Evolutionary conservation across 2,113 vertebrate genomes (phyloP).

Genomic region (Cottus gobio): DNA sequence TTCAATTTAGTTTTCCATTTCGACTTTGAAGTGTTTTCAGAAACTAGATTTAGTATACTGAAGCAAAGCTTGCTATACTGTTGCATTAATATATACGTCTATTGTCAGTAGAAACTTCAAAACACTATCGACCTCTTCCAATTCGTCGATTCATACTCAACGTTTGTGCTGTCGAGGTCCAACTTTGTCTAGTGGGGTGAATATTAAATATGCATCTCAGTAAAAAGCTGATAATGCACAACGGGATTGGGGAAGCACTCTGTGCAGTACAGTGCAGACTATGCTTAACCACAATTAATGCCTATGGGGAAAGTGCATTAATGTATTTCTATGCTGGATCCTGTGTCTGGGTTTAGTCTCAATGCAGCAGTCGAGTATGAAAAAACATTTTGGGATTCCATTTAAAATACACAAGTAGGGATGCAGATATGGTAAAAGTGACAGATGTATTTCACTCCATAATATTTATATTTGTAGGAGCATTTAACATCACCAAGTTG

Average conservation of each 20-base stretch:
- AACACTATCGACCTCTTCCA: background rate
- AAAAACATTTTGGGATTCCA: background rate
- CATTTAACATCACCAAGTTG: background rate
- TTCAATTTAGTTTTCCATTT: background rate
- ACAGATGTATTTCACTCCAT: background rate
- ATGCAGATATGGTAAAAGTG: background rate
- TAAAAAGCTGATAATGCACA: conserved; percentile 66
- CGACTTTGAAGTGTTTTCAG: too few relatives aligned
- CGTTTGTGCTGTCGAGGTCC: conserved; percentile 16
- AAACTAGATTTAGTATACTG: background rate
- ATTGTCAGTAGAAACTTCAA: background rate
- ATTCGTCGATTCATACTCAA: background rate
- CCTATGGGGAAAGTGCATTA: conserved; percentile 56
- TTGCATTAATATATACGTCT: too few relatives aligned
- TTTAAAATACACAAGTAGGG: background rate
- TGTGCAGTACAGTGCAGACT: conserved; percentile 51
- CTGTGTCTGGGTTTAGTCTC: conserved; percentile 27
- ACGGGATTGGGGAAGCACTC: conserved; percentile 56
- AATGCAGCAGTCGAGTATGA: conserved; percentile 4
- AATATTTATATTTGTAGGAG: background rate
- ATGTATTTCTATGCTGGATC: conserved; percentile 18
- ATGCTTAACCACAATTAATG: conserved; percentile 71
- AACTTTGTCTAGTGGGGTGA: conserved; percentile 8
- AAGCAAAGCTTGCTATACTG: background rate
- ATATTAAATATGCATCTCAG: conserved; percentile 60